These are phyloP conservation scores for Pteria penguin DNA, from an alignment of 2,888 invertebrate genomes.

Conservation along the genomic window DNA sequence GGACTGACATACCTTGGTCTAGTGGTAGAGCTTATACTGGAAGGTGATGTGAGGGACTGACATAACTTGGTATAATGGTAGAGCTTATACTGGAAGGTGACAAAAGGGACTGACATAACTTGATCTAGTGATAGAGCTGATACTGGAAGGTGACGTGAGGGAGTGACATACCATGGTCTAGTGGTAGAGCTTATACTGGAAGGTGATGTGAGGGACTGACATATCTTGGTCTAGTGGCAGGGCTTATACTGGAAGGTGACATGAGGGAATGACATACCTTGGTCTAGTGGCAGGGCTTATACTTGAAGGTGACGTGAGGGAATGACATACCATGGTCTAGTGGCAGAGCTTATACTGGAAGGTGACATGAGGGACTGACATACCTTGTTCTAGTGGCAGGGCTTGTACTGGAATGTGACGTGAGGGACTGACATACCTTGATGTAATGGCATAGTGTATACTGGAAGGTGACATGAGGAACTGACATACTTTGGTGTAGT, in stretches of 20 bases:
- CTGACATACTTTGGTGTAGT: conserved; percentile 53
- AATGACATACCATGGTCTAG: no score
- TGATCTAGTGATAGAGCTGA: conserved; percentile 33
- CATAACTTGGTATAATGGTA: no score
- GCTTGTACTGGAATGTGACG: conserved; percentile 46
- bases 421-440: conserved; percentile 46
- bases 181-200: conserved; percentile 36
- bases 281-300: no score
- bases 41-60: no score
- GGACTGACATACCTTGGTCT: no score
- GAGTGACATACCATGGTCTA: conserved; percentile 44
- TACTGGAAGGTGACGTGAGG: conserved; percentile 49
- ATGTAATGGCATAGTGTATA: conserved; percentile 30
- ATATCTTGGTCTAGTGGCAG: conserved; percentile 57
- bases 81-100: no score
- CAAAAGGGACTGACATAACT: no score
- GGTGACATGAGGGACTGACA: no score
- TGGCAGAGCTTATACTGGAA: no score
- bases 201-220: conserved; percentile 47
- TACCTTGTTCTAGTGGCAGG: conserved; percentile 46
- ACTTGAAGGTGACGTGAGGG: no score
- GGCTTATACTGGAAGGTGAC: conserved; percentile 59
- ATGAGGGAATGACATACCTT: no score
- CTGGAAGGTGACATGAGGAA: conserved; percentile 49
- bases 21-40: no score